Conservation (phyloP, 1,140 invertebrate species). For the Drosophila kurseongensis region DNA sequence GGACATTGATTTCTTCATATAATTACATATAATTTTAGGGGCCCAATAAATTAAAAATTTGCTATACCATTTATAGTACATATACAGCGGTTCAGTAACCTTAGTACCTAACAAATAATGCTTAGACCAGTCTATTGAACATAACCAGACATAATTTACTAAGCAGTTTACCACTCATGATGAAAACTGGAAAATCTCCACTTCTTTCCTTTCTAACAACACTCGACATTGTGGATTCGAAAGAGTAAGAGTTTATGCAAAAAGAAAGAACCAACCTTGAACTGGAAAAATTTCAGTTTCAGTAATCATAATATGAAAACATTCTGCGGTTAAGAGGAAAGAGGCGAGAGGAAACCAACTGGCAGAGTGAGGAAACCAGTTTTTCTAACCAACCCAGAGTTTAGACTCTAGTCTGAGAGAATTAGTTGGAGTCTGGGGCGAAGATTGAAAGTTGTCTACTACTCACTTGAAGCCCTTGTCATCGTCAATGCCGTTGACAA, state of each 20-base stretch:
- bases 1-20: background rate
- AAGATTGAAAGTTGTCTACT: constrained; percentile 36
- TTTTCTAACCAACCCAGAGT: constrained; percentile 13
- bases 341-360: constrained; percentile 7
- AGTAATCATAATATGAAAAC: constrained; percentile 46
- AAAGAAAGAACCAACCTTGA: constrained; percentile 49
- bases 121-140: constrained; percentile 2
- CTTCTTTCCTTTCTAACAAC: constrained; percentile 8
- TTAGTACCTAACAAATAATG: constrained; percentile 6
- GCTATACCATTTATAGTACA: background rate
- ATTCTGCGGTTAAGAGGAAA: constrained; percentile 27
- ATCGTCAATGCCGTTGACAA: constrained; percentile 91
- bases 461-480: constrained; percentile 97
- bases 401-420: constrained; percentile 5
- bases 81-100: background rate
- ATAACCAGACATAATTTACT: constrained; percentile 10
- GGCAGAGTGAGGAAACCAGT: constrained; percentile 26
- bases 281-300: constrained; percentile 52
- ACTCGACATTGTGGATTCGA: background rate
- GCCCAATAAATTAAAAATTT: background rate
- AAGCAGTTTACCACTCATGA: constrained; percentile 35
- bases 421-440: constrained; percentile 21
- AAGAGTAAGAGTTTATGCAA: constrained; percentile 46
- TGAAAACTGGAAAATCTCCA: constrained; percentile 37
- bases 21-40: constrained; percentile 1